Base-by-base conservation (phyloP, 2,888 invertebrate species). In the Cryptocheilus praepositus region DNA sequence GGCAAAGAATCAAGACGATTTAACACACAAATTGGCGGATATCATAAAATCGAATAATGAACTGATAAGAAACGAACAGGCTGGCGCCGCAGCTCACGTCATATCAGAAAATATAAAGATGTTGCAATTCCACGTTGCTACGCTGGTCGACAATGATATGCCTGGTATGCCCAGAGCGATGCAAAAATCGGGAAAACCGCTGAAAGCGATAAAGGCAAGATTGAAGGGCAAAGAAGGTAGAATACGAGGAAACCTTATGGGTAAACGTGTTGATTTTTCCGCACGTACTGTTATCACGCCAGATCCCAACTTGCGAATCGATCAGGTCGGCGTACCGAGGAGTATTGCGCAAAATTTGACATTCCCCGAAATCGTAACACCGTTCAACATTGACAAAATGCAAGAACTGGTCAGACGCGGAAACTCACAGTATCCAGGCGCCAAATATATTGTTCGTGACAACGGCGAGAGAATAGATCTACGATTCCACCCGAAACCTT, bases 221-320 rank as follows among this genome's bases (percentile, higher is more conserved):
- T 89, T 96, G 58, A 99, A 99, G 90, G 98, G 99, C 19, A 99
- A 99, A 88, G 99, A 99, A 93, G 99, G 99, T 0, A 92, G 99
- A 84, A 99, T 99, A 84, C 92, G 99, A 89, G 99, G 99, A 82
- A 99, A 99, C 89, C 93, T 99, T 82, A 99, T 99, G 99, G 99
- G 99, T 62, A 99, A 99, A 89, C 97, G 99, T 91, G 99, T 99
- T 0, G 99, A 99, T 88, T 99, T 99, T 89, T 99, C 99, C 0
- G 99, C 98, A 4, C 95, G 99, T 89, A 99, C 99, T 83, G 99
- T 99, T 84, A 98, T 97, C 86, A 99, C 98, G 19, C 98, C 97
- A 0, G 97, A 98, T 91, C 98, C 98, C 0, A 98, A 97, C 90
- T 90, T 98, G 72, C 93, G 96, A 77, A 98, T 96, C 88, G 98